Conservation (phyloP, 2,797 vertebrate species). For the Sardinella longiceps region DNA sequence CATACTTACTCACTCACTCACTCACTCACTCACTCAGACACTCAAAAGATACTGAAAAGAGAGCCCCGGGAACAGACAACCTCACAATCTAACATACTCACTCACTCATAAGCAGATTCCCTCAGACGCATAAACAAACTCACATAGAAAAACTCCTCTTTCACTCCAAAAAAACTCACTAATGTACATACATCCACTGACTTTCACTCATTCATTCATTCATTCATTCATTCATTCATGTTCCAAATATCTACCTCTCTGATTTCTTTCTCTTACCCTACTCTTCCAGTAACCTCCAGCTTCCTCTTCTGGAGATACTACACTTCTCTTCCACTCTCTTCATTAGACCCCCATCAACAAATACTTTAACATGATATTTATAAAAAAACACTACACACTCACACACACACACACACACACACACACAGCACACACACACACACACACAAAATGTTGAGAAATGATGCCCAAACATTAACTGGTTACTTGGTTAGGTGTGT, state of each 20-base stretch:
- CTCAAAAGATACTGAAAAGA: too few relatives aligned
- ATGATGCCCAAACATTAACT: background rate
- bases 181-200: too few relatives aligned
- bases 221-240: background rate
- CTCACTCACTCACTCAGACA: too few relatives aligned
- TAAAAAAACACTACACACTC: background rate
- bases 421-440: background rate
- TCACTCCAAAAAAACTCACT: too few relatives aligned
- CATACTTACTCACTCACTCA: too few relatives aligned
- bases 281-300: background rate
- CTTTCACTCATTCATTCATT: slow-evolving; percentile 1
- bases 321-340: background rate
- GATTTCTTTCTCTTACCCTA: background rate
- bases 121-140: background rate
- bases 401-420: background rate
- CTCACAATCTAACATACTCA: too few relatives aligned
- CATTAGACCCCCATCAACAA: too few relatives aligned
- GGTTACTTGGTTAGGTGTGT: background rate
- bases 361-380: too few relatives aligned
- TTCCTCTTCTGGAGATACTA: background rate
- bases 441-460: background rate
- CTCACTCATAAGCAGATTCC: too few relatives aligned
- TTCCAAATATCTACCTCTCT: background rate
- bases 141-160: too few relatives aligned
- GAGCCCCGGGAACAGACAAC: too few relatives aligned